Percentiles rank a stretch among this genome's conserved stretches.
These are phyloP conservation scores for Gobio gobio DNA, from an alignment of 2,113 vertebrate species.

Conservation along the genomic window DNA sequence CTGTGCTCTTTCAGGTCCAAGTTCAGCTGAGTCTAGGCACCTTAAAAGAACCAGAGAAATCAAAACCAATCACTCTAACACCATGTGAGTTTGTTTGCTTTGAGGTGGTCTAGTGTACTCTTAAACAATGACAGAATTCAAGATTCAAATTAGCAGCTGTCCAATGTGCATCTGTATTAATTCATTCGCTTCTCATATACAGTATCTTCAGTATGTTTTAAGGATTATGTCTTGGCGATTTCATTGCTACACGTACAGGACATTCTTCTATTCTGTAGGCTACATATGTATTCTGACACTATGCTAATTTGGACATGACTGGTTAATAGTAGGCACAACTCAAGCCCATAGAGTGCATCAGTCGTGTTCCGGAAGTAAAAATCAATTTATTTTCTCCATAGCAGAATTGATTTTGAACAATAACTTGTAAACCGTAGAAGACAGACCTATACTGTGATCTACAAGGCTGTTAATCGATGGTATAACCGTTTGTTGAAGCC, in stretches of 20 bases:
- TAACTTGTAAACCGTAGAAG: not conserved
- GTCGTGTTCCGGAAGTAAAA: not conserved
- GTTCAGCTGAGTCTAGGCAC: not conserved
- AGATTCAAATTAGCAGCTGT: not conserved
- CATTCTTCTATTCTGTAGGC: not conserved
- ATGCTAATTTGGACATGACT: not conserved
- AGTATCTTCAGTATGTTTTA: not conserved
- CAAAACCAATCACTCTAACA: not conserved
- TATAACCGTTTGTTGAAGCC: not conserved
- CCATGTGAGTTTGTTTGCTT: not conserved
- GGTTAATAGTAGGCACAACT: not conserved
- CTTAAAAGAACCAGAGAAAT: not conserved
- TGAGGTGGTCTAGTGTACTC: no score
- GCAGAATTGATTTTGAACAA: not conserved
- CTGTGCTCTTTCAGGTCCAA: conserved; percentile 16
- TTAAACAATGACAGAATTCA: no score
- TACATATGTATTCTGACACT: not conserved
- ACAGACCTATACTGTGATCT: not conserved
- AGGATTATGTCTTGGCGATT: not conserved
- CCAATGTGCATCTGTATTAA: not conserved
- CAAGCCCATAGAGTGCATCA: not conserved
- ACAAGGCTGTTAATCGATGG: not conserved
- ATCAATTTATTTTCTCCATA: not conserved
- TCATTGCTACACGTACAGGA: not conserved
- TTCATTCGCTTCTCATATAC: no score